These are phyloP conservation scores for Panzeria rudis DNA, from an alignment of 2,888 invertebrate species.

Conservation along the genomic window DNA sequence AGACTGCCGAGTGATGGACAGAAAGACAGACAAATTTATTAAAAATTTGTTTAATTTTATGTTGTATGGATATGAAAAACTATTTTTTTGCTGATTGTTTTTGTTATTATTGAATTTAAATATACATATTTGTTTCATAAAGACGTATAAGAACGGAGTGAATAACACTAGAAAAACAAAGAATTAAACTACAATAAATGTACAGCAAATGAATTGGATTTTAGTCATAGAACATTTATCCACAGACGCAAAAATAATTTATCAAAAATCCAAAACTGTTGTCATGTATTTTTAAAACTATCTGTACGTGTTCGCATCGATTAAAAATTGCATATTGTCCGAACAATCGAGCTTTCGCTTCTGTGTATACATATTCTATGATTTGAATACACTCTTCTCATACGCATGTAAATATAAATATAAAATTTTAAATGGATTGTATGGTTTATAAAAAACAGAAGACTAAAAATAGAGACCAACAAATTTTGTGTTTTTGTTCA, in stretches of 20 bases:
- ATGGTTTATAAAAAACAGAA: conserved; percentile 26
- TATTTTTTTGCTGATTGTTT: conserved; percentile 16
- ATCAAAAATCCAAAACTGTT: conserved; percentile 8
- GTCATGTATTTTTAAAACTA: background rate
- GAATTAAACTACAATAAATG: conserved; percentile 46
- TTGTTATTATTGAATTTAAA: conserved; percentile 19
- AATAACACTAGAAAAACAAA: conserved; percentile 43
- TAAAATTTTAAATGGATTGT: conserved; percentile 32
- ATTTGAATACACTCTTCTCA: background rate
- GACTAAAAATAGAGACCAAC: conserved; percentile 64
- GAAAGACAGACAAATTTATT: conserved; percentile 3
- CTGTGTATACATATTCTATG: background rate
- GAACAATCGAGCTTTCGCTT: conserved; percentile 4
- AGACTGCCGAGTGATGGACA: conserved; percentile 27
- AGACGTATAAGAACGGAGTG: conserved; percentile 2
- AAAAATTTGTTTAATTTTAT: background rate
- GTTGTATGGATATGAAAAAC: background rate
- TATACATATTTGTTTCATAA: conserved; percentile 13
- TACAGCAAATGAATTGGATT: conserved; percentile 28
- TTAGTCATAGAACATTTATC: background rate
- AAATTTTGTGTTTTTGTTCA: conserved; percentile 10
- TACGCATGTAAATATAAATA: conserved; percentile 25
- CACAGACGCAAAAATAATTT: background rate
- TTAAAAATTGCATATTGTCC: background rate
- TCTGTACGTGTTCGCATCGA: background rate